Base-by-base conservation (phyloP, 2,888 invertebrate species). In the Calliphora vomitoria region DNA sequence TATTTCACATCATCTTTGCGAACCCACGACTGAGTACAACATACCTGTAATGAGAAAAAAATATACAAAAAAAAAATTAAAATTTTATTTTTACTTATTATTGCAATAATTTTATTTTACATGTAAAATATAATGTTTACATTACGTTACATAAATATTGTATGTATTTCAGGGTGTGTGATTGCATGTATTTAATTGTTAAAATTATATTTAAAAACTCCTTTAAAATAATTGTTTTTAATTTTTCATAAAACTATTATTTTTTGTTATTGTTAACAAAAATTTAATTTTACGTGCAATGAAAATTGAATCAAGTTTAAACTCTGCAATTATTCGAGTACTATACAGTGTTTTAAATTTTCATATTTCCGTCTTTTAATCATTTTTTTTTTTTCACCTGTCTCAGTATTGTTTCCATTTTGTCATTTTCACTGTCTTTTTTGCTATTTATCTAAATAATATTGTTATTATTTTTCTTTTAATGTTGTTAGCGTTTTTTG, bases 11-110 rank as follows among this genome's bases (percentile, higher is more conserved):
- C 79, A 53, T 79, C 35, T 72, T 50, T 35, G 44, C 71, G 25
- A 53, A 8, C 10, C 55, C 6, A 60, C 64, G 53, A 60, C 11
- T 13, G 20, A 55, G 31, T 38, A 76, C 69, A 79, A 76, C 69
- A 79, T 82, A 87, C 87, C 82, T 85, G 85, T 5, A 85, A 85
- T 74, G 74, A 82, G 62, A 74, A 76, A 53, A 64, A 53, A 20
- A 74, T n/a, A 8, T 10, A 58, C 13, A 58, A 0, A 47, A 58
- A n/a, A 25, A 55, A 68, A 75, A 58, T 58, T 71, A 47, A 82
- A 82, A 44, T 79, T 62, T 62, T 53, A 60, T 76, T 60, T 68
- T 15, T 71, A n/a, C 44, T 58, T 25, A 13, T 20, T 50, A n/a
- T 60, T 75, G 41, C 31, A 44, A 25, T 18, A 44, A 68, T 75